Conservation (phyloP, 2,797 vertebrate species). For the Antrozous pallidus region DNA sequence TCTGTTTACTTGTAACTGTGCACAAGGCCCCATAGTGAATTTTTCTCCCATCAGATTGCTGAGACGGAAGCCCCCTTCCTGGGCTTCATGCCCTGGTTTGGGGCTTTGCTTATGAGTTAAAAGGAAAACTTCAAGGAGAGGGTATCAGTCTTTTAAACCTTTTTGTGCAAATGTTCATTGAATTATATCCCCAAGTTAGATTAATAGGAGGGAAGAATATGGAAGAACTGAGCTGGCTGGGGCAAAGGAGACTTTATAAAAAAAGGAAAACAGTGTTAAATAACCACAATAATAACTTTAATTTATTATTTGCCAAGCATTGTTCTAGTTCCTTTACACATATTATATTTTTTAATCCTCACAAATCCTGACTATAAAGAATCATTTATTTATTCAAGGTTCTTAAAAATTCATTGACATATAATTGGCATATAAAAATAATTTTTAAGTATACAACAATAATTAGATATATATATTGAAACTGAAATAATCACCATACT, state of each 20-base stretch:
- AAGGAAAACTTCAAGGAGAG: not conserved
- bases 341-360: not conserved
- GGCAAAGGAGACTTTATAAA: not conserved
- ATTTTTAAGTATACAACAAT: not conserved
- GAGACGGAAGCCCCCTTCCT: not conserved
- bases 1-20: not conserved
- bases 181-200: not conserved
- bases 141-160: not conserved
- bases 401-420: not conserved
- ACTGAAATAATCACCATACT: not conserved
- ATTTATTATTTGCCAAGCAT: not conserved
- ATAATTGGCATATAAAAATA: not conserved
- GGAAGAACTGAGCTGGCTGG: not conserved
- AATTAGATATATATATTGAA: not conserved
- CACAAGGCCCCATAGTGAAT: not conserved
- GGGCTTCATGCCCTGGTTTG: not conserved
- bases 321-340: not conserved
- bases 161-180: not conserved
- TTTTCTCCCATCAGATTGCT: not conserved
- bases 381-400: not conserved
- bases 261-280: not conserved
- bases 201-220: not conserved
- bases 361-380: not conserved
- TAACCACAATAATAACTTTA: not conserved
- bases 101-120: not conserved